Evolutionary conservation across 2,888 invertebrate genomes (phyloP), one percentile per base, ranked within the genome.

Genomic region (Dusona sp.): DNA sequence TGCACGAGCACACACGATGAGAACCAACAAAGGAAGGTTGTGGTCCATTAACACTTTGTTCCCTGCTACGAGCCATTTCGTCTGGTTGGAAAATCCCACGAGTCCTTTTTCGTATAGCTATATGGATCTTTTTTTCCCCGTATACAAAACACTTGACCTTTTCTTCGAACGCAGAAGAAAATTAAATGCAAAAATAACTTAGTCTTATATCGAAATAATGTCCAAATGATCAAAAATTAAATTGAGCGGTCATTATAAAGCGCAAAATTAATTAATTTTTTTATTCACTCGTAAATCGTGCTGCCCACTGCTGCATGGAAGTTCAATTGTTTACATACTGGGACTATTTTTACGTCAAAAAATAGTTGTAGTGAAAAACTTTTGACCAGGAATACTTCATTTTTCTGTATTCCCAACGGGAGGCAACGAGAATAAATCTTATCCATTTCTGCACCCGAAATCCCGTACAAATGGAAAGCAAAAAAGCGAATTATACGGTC

Each of bases 21-120:
- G 79, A 77, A 80, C 65, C 83, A 83, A 77, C 72, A 51, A 67
- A 57, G 73, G 70, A 75, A 82, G 75, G 61, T 77, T 68, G 77
- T 48, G 70, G 72, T 79, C 79, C 79, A 86, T 83, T 51, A 80
- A 77, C 77, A 83, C 86, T 86, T 73, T 78, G 65, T 81, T 86
- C 84, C 73, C 80, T 54, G 16, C 64, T 75, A 61, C 22, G 38
- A 61, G 72, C 42, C 65, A 65, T 75, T 78, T 54, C 16, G 45
- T 48, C 64, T 54, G 29, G 57, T 45, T 42, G 45, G 73, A 48
- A 73, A 45, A 65, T 64, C 22, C 48, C 45, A n/a, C 42, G 22
- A 42, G 42, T 36, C 29, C 16, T 65, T 22, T 3, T 45, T n/a
- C 33, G 2, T 45, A 64, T 45, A 65, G 3, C 25, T 22, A 64